Base-by-base conservation (phyloP, 1,140 invertebrate species). In the Drosophila sucinea region DNA sequence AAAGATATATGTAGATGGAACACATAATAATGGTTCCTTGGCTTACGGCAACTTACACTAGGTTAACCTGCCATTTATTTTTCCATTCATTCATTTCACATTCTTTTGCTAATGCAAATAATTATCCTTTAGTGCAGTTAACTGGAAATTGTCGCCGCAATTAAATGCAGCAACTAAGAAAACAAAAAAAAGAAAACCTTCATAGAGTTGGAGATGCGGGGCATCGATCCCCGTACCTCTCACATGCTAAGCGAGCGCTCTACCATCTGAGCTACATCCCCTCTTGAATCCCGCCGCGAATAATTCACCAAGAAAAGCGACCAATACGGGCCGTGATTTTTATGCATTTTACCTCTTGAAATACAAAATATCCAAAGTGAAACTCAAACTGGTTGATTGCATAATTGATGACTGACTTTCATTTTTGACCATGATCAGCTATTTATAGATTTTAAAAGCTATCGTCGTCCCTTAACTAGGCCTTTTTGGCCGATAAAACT, bases 221-320 rank as follows among this genome's bases (percentile, higher is more conserved):
- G 82, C 93, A 96, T 96, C 95, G 95, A 96, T 96, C 95, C 95
- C 94, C 93, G 95, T 96, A 95, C 95, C 95, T 96, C 95, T 96
- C 95, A 94, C 95, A 96, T 96, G 95, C 95, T 96, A 96, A 95
- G 95, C 95, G 95, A 96, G 95, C 95, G 95, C 95, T 96, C 95
- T 96, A 96, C 95, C 95, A 96, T 95, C 94, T 96, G 95, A 96
- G 95, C 94, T 96, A 96, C 94, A 95, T 93, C 95, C 95, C 94
- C 94, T 35, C 10, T 3, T 70, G 57, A 6, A 61, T 8, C 35
- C 8, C 33, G 5, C 38, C 27, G 23, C 4, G 11, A 55, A 33
- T 55, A 35, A 55, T 44, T 10, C 25, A 5, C 3, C 7, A 40
- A 44, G 8, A 33, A 47, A 41, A 47, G 32, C 6, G 8, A 17